Conservation (phyloP, 2,797 vertebrate genomes). For the Rhinoraja longicauda region DNA sequence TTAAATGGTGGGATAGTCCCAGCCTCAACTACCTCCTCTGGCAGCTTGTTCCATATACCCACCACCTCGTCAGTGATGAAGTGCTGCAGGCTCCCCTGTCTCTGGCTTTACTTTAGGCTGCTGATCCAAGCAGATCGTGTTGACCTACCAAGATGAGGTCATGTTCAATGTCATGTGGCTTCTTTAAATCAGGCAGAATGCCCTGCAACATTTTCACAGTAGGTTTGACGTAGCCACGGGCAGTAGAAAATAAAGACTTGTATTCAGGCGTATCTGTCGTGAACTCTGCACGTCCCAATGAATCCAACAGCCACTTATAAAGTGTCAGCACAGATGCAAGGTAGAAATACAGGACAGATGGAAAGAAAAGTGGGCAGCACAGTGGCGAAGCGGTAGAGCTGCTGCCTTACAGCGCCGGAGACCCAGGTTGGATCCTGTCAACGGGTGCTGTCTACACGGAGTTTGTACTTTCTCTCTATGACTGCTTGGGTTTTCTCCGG, state of each 20-base stretch:
- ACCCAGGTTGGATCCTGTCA: too few relatives aligned
- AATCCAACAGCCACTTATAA: not conserved
- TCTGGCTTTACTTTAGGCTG: not conserved
- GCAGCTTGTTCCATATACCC: too few relatives aligned
- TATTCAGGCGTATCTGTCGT: not conserved
- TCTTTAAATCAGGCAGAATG: not conserved
- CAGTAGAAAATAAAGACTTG: not conserved
- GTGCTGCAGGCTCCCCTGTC: not conserved
- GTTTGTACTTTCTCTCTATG: too few relatives aligned
- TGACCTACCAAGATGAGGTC: not conserved
- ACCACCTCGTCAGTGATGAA: not conserved
- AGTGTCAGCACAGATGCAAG: not conserved
- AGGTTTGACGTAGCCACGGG: not conserved
- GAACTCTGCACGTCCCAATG: not conserved
- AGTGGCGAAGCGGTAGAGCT: too few relatives aligned
- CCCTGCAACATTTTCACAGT: not conserved
- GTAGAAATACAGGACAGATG: not conserved
- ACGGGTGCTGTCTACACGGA: too few relatives aligned
- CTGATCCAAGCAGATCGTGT: not conserved
- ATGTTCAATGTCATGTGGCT: not conserved
- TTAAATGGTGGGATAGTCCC: too few relatives aligned
- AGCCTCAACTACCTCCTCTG: too few relatives aligned
- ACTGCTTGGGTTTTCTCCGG: too few relatives aligned
- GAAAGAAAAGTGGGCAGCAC: not conserved
- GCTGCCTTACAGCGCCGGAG: too few relatives aligned